Conservation (phyloP, 2,888 invertebrate species). For the Nyleta sp. region DNA sequence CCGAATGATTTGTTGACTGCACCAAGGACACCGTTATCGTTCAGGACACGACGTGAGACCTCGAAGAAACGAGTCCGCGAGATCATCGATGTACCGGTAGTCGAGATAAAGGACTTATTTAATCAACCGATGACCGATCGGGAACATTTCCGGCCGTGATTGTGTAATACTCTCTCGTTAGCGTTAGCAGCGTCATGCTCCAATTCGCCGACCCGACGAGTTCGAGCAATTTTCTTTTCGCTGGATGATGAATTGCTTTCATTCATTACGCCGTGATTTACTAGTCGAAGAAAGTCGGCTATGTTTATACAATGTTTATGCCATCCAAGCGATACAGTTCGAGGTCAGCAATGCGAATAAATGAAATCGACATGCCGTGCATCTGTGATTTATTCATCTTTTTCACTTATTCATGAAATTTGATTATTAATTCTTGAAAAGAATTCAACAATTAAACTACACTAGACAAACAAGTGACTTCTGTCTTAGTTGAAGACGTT, state of each 20-base stretch:
- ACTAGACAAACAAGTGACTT: too few relatives aligned
- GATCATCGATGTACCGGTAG: constrained; percentile 71
- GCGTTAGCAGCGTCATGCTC: constrained; percentile 66
- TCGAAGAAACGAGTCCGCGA: constrained; percentile 64
- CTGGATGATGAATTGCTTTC: constrained; percentile 58
- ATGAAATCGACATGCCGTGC: constrained; percentile 42
- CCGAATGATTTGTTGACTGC: constrained; percentile 75
- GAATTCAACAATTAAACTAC: too few relatives aligned
- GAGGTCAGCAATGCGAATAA: constrained; percentile 44
- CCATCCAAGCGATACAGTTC: constrained; percentile 20
- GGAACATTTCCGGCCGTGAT: constrained; percentile 66
- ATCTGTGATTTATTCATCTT: constrained; percentile 3
- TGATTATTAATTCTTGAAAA: too few relatives aligned
- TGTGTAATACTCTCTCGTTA: constrained; percentile 68
- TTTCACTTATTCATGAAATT: neutral
- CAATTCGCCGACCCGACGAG: constrained; percentile 63
- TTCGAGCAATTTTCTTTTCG: constrained; percentile 54
- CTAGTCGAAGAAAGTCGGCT: constrained; percentile 53
- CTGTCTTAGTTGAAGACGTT: too few relatives aligned
- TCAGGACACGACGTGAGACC: constrained; percentile 63
- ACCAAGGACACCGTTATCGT: constrained; percentile 75
- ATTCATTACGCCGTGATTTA: constrained; percentile 59
- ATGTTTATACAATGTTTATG: constrained; percentile 44
- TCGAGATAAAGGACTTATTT: constrained; percentile 68
- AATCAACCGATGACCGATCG: constrained; percentile 69